Evolutionary conservation across 2,797 vertebrate genomes (phyloP).

Genomic region (Hoplostethus atlanticus): DNA sequence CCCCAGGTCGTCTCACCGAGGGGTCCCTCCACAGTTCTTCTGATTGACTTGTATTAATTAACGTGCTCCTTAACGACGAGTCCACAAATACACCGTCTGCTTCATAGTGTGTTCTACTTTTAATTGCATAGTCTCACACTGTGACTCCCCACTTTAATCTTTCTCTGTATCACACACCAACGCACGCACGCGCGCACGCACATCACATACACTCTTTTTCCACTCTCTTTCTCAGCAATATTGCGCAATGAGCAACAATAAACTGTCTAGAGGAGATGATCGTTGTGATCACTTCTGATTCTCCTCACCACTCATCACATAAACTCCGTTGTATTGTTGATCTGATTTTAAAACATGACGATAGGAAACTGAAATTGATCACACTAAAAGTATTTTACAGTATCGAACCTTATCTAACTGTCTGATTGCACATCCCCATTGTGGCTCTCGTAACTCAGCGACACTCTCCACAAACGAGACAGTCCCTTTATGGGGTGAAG

Average conservation of each 20-base stretch:
- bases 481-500: not conserved
- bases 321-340: conserved; percentile 40
- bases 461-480: not conserved
- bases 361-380: conserved; percentile 37
- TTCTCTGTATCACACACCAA: not conserved
- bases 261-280: conserved; percentile 61
- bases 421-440: conserved; percentile 14
- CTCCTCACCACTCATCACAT: conserved; percentile 34
- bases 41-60: conserved; percentile 58
- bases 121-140: conserved; percentile 64
- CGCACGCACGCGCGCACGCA: not conserved
- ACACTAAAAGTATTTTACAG: conserved; percentile 23
- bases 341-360: conserved; percentile 44
- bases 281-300: conserved; percentile 35
- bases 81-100: conserved; percentile 30
- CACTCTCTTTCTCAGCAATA: conserved; percentile 2
- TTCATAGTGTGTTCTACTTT: conserved; percentile 34
- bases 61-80: conserved; percentile 21
- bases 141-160: conserved; percentile 46
- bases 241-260: conserved; percentile 50
- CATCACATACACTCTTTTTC: not conserved
- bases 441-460: not conserved
- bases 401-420: conserved; percentile 31
- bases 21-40: conserved; percentile 25
- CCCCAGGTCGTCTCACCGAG: conserved; percentile 35